These are phyloP conservation scores for Peromyscus leucopus DNA, from an alignment of 2,113 vertebrate species.

Conservation along the genomic window DNA sequence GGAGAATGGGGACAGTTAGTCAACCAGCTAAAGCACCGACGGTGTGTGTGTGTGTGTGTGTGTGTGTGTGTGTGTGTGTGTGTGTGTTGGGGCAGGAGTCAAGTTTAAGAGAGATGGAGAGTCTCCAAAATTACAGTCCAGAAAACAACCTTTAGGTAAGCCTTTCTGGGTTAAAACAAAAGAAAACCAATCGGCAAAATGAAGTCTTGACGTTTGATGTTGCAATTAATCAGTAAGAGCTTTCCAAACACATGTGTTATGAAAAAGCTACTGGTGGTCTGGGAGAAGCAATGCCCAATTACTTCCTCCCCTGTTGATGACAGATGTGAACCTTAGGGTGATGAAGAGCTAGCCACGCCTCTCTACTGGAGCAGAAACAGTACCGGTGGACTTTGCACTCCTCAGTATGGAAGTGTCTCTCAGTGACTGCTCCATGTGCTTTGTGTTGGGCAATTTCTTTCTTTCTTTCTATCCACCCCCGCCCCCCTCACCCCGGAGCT, in stretches of 20 bases:
- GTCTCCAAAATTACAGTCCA: not conserved
- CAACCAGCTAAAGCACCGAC: not conserved
- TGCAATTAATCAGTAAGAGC: not conserved
- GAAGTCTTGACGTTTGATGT: not conserved
- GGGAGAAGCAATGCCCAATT: not conserved
- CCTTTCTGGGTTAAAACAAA: not conserved
- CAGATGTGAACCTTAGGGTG: not conserved
- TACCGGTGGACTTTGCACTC: not conserved
- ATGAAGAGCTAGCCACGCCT: not conserved
- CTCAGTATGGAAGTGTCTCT: not conserved
- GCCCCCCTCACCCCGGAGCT: too few relatives aligned
- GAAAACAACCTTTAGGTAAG: not conserved
- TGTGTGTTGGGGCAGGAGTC: too few relatives aligned
- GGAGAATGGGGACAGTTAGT: not conserved
- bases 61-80: too few relatives aligned
- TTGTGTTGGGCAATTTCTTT: not conserved
- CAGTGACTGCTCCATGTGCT: conserved; percentile 16
- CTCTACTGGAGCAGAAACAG: not conserved
- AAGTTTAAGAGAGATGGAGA: not conserved
- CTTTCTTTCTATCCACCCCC: not conserved
- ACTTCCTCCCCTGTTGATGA: not conserved
- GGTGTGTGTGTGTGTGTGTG: too few relatives aligned
- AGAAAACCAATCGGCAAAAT: not conserved
- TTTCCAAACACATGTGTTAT: not conserved
- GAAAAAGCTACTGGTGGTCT: not conserved